These are phyloP conservation scores for Epirrita christyi DNA, from an alignment of 2,888 invertebrate genomes.

Conservation along the genomic window DNA sequence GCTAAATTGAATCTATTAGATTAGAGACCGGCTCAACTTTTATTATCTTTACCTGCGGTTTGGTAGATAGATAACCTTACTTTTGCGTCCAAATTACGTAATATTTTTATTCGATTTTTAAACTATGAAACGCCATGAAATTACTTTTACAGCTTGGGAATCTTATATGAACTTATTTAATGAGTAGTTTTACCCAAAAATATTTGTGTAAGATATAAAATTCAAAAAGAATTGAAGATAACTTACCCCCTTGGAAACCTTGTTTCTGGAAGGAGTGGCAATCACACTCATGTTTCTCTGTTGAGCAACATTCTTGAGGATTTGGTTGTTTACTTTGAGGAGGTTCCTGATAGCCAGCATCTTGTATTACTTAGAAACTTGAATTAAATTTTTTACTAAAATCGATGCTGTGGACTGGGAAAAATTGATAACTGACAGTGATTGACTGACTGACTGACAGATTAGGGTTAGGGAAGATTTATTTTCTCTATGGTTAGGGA, in stretches of 20 bases:
- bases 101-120: conserved; percentile 28
- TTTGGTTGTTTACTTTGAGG: conserved; percentile 58
- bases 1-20: too few relatives aligned
- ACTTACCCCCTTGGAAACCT: conserved; percentile 68
- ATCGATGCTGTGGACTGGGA: neutral
- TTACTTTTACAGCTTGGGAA: too few relatives aligned
- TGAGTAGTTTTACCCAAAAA: neutral
- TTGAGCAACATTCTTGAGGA: conserved; percentile 65
- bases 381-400: conserved; percentile 10
- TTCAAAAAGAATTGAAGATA: neutral
- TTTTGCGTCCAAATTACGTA: conserved; percentile 45
- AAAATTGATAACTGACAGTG: conserved; percentile 5
- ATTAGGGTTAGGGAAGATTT: too few relatives aligned
- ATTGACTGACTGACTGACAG: neutral
- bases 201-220: neutral
- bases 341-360: conserved; percentile 69
- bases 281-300: conserved; percentile 70
- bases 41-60: too few relatives aligned
- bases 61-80: conserved; percentile 35
- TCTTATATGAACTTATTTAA: neutral
- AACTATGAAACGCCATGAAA: neutral
- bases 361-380: conserved; percentile 44
- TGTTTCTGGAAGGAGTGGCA: conserved; percentile 61
- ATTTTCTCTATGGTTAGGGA: too few relatives aligned
- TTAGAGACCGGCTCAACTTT: too few relatives aligned